phyloP scores from a whole-genome alignment of 2,797 vertebrate species.

The Lagodon rhomboides region DNA sequence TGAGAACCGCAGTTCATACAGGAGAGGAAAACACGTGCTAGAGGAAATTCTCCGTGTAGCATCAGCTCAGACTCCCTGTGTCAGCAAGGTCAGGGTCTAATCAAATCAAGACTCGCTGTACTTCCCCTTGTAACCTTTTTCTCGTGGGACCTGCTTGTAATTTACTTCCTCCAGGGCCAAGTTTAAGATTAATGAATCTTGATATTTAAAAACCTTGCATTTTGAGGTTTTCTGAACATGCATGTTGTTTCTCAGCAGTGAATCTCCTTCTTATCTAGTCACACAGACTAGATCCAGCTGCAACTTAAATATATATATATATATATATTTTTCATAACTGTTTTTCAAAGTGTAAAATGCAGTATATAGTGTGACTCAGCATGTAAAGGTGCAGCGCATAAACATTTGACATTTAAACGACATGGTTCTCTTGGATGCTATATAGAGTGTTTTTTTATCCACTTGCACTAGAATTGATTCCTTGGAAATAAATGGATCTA shows the following conservation, averaged over 20 bases:
- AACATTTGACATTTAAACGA: constrained; percentile 7
- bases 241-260: not conserved
- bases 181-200: not conserved
- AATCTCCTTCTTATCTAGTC: not conserved
- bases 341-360: no score
- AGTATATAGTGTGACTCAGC: not conserved
- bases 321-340: no score
- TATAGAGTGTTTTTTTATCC: not conserved
- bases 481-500: not conserved
- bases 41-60: constrained; percentile 44
- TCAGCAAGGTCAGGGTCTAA: constrained; percentile 48
- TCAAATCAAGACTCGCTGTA: constrained; percentile 40
- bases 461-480: not conserved
- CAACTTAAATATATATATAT: no score
- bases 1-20: constrained; percentile 39
- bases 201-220: not conserved
- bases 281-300: not conserved
- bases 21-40: constrained; percentile 59
- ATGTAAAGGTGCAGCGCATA: constrained; percentile 1
- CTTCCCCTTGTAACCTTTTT: constrained; percentile 45
- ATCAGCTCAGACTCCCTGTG: constrained; percentile 19
- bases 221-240: not conserved
- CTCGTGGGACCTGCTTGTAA: constrained; percentile 25
- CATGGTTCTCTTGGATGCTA: not conserved
- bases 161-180: constrained; percentile 7